Base-by-base conservation (phyloP, 2,113 vertebrate species). In the Morone saxatilis region DNA sequence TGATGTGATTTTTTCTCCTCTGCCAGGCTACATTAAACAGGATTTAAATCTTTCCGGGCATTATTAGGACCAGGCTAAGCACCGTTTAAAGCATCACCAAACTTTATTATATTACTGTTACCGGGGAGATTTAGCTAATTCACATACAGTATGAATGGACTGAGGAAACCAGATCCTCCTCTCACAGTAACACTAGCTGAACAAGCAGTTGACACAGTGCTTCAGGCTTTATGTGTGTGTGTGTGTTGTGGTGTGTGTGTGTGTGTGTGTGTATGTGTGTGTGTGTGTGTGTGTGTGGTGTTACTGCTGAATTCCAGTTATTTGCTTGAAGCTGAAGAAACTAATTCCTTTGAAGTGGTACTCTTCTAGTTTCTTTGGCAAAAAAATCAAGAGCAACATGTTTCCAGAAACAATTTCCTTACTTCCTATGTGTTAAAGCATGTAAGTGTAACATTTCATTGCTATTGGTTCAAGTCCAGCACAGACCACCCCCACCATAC, bases 91-190 rank as follows among this genome's bases (percentile, higher is more conserved):
- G 43, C 38, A 48, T 59, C 51, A 10, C 10, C 13, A 40, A 59
- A 47, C 16, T 73, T 70, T 36, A 65, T 72, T 82, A 54, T 20
- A 13, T 63, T 48, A n/a, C 43, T 57, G 76, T 63, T 74, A 53
- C 10, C 10, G 47, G 40, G 62, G 50, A 2, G 4, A 68, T 62
- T 62, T 19, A 47, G 40, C 17, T 73, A 47, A 72, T 80, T 74
- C 11, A 63, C 53, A 47, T 16, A 51, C 19, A 50, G 59, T n/a
- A 7, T 67, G 51, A 20, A 71, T 6, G 20, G 17, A 31, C 4
- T 1, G n/a, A 12, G 77, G 20, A 7, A 38, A 72, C 73, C 9
- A 67, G 59, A 53, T 40, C 6, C 8, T 47, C 31, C 31, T 41
- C 36, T 36, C 48, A 61, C n/a, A 31, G 43, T 61, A 41, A 59